Percentiles rank a stretch among this genome's conserved stretches.
phyloP scores from a whole-genome alignment of 1,140 invertebrate species.

The Diuraphis noxia region DNA sequence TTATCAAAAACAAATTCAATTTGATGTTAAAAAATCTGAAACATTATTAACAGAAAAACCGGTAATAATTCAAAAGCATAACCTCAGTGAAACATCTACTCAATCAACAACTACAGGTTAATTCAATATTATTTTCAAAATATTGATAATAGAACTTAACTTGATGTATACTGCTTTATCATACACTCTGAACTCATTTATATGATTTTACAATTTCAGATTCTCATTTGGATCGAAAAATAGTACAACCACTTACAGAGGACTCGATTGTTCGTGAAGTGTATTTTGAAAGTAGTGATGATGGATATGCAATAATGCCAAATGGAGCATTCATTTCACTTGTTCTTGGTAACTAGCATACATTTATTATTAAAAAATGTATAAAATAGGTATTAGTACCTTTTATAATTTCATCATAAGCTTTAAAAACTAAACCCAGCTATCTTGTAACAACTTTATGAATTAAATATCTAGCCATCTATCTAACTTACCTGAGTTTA shows the following conservation, averaged over 20 bases:
- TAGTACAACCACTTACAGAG: slow-evolving; percentile 59
- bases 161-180: not conserved
- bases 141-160: not conserved
- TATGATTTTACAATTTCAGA: slow-evolving; percentile 9
- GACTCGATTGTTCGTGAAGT: slow-evolving; percentile 57
- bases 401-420: not conserved
- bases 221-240: slow-evolving; percentile 56
- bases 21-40: slow-evolving; percentile 15
- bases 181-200: not conserved
- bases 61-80: not conserved
- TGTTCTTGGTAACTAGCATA: slow-evolving; percentile 66
- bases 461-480: not conserved
- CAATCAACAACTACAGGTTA: slow-evolving; percentile 27
- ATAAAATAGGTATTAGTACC: no score
- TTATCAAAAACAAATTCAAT: slow-evolving; percentile 9
- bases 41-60: slow-evolving; percentile 4
- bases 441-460: not conserved
- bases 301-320: slow-evolving; percentile 64
- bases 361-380: not conserved
- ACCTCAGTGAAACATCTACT: not conserved
- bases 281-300: slow-evolving; percentile 61
- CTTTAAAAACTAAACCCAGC: no score
- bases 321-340: slow-evolving; percentile 83
- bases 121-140: not conserved
- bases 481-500: not conserved